A percentile compares a stretch with the other conserved stretches of the same genome.
These are phyloP conservation scores for Actinernus sp. DNA, from an alignment of 92 coral and sea anemone genomes.

Conservation along the genomic window DNA sequence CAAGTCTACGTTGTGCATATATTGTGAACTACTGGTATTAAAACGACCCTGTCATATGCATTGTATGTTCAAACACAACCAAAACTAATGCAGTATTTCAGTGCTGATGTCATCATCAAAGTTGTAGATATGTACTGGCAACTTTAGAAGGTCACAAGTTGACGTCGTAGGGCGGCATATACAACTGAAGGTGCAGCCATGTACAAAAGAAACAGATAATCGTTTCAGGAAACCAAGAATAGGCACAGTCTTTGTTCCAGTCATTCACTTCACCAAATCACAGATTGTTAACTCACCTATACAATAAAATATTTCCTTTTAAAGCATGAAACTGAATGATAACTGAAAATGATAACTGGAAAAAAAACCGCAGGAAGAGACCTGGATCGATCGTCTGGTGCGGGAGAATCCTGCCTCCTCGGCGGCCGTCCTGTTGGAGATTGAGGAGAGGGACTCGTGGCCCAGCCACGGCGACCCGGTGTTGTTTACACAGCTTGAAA, in stretches of 20 bases:
- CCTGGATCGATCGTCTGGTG: too few relatives aligned
- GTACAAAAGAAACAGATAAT: constrained; percentile 12
- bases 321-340: too few relatives aligned
- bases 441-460: too few relatives aligned
- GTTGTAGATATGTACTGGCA: constrained; percentile 19
- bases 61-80: not conserved
- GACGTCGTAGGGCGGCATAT: constrained; percentile 21
- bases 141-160: constrained; percentile 14
- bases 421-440: too few relatives aligned
- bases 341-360: too few relatives aligned
- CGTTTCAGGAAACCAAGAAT: constrained; percentile 13
- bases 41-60: too few relatives aligned
- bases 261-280: constrained; percentile 16
- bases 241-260: constrained; percentile 13
- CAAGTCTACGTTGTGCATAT: too few relatives aligned
- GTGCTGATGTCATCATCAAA: constrained; percentile 17
- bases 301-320: not conserved
- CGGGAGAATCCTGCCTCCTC: too few relatives aligned
- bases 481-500: too few relatives aligned
- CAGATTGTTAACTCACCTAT: constrained; percentile 1
- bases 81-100: not conserved
- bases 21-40: too few relatives aligned
- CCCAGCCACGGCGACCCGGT: too few relatives aligned
- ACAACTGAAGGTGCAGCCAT: constrained; percentile 14
- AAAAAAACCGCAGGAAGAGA: too few relatives aligned